Evolutionary conservation across 92 coral and sea anemone species (phyloP).

Genomic region (Diadumene lineata): DNA sequence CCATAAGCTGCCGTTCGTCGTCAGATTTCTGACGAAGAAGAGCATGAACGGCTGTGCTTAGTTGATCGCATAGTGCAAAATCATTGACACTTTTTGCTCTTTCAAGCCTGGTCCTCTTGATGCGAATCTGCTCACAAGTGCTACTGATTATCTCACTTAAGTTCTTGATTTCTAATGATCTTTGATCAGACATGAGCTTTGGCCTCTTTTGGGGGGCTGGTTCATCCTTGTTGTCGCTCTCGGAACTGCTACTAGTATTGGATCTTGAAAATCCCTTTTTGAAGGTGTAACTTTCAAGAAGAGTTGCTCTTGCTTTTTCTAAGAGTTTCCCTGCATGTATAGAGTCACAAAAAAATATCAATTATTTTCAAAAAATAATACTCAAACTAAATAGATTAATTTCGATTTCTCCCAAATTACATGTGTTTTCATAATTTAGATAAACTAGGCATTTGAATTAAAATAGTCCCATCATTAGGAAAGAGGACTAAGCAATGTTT

Average conservation of each 20-base stretch:
- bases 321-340: background rate
- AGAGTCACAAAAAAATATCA: background rate
- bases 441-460: no score
- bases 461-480: no score
- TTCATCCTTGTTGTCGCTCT: background rate
- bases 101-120: slow-evolving; percentile 1
- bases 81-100: background rate
- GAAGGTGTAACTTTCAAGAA: background rate
- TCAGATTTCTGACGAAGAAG: background rate
- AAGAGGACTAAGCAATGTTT: no score
- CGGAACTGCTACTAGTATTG: background rate
- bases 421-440: no score
- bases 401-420: no score
- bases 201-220: background rate
- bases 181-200: slow-evolving; percentile 5
- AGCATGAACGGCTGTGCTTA: background rate
- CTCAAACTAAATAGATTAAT: no score
- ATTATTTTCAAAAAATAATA: no score
- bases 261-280: slow-evolving; percentile 1
- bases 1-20: background rate
- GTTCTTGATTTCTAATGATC: background rate
- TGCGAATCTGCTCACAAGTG: background rate
- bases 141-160: background rate
- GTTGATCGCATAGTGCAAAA: slow-evolving; percentile 5
- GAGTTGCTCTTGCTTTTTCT: slow-evolving; percentile 4